Evolutionary conservation across 2,888 invertebrate genomes (phyloP).

Genomic region (Ornithoptera alexandrae): DNA sequence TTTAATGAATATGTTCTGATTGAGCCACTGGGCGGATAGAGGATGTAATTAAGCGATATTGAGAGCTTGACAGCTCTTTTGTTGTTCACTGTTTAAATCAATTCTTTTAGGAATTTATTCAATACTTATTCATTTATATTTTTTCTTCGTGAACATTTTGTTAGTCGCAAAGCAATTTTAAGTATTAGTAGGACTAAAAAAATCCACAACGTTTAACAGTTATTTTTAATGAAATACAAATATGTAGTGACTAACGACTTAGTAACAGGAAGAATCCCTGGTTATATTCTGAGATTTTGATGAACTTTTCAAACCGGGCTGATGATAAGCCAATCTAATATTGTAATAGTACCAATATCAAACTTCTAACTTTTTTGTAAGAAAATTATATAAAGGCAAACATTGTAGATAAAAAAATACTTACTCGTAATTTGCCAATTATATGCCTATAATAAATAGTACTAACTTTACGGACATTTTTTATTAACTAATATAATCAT

Average conservation of each 20-base stretch:
- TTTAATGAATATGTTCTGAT: slow-evolving; percentile 62
- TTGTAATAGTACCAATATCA: background rate
- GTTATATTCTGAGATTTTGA: background rate
- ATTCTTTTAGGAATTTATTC: slow-evolving; percentile 26
- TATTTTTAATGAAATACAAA: no score
- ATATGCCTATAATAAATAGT: no score
- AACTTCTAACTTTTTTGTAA: background rate
- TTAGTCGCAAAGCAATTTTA: background rate
- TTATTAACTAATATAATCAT: no score
- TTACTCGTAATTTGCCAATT: background rate
- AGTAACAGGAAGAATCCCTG: background rate
- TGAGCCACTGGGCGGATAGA: slow-evolving; percentile 54
- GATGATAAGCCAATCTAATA: background rate
- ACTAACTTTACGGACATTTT: no score
- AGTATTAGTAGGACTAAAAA: background rate
- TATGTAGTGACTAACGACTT: background rate
- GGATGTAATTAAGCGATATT: slow-evolving; percentile 67
- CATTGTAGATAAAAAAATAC: background rate
- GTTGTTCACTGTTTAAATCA: slow-evolving; percentile 27
- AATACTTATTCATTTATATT: slow-evolving; percentile 9
- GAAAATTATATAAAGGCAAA: background rate
- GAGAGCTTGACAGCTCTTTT: slow-evolving; percentile 36
- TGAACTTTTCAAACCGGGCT: background rate
- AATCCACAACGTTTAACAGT: no score
- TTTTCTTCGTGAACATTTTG: background rate